These are phyloP conservation scores for Acleris cristana DNA, from an alignment of 2,888 invertebrate genomes.

Conservation along the genomic window DNA sequence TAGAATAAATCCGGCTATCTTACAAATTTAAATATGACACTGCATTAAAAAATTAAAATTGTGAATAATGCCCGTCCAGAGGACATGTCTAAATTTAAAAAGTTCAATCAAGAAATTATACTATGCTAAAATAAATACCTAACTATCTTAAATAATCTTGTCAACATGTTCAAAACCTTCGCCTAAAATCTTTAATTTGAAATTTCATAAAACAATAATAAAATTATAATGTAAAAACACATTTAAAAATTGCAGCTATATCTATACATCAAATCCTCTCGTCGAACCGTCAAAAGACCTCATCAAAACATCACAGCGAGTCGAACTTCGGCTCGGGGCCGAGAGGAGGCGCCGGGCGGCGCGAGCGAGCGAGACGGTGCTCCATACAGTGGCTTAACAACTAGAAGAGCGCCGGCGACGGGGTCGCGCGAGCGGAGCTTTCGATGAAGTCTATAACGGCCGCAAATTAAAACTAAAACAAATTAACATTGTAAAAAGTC, in stretches of 20 bases:
- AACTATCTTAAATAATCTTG: constrained; percentile 83
- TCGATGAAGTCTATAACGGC: constrained; percentile 82
- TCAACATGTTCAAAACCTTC: constrained; percentile 80
- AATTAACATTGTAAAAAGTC: constrained; percentile 83
- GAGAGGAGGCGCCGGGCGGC: constrained; percentile 46
- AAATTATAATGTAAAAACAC: constrained; percentile 84
- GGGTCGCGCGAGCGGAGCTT: constrained; percentile 61
- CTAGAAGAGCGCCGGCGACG: constrained; percentile 53
- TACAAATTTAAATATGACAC: constrained; percentile 71
- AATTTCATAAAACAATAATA: constrained; percentile 82
- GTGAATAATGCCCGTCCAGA: constrained; percentile 59
- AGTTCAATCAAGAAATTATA: constrained; percentile 73
- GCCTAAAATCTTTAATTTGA: constrained; percentile 80
- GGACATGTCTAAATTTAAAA: constrained; percentile 65
- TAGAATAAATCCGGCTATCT: constrained; percentile 58
- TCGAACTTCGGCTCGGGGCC: constrained; percentile 63
- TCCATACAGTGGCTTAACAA: constrained; percentile 55
- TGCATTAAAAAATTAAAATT: constrained; percentile 62
- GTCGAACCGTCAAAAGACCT: constrained; percentile 79
- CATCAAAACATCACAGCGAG: constrained; percentile 80
- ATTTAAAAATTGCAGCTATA: constrained; percentile 82
- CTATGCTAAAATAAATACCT: constrained; percentile 84
- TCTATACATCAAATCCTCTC: constrained; percentile 81
- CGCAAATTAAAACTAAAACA: constrained; percentile 84
- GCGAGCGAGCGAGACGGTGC: constrained; percentile 54